Base-by-base conservation (phyloP, 2,888 invertebrate genomes). In the Ptycholaimellus sp. region DNA sequence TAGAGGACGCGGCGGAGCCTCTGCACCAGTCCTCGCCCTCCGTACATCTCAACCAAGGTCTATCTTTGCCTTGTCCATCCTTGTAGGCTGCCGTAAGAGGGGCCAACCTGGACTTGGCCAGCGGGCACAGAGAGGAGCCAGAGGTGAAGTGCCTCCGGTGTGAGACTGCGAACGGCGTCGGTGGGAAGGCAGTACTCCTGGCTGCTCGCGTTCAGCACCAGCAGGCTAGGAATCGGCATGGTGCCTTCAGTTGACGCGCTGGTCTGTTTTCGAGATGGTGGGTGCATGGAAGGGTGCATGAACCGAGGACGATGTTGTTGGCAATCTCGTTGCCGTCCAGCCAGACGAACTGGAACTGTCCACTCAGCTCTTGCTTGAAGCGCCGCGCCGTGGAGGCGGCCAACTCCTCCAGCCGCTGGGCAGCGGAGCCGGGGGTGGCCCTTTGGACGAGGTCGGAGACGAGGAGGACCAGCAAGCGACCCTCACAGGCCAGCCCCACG, bases 321-420 rank as follows among this genome's bases (percentile, higher is more conserved):
- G 81, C 82, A 44, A 90, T 66, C 37, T 82, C 80, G 3, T 78
- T 74, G 45, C 72, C 76, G 1, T 78, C 81, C 59, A 82, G 72
- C 87, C 87, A 93, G 28, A 85, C 83, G 65, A 93, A 93, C 62
- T 90, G 87, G 57, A 79, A 81, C 47, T 69, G 62, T 38, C 68
- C 68, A 13, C 16, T 18, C 35, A 35, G 27, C 35, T 36, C 27
- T 27, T 25, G 13, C 2, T 11, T 18, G 23, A 11, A 11, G 6
- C 16, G n/a, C 9, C 16, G 7, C 7, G 16, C 14, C 30, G 16
- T 30, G 7, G 16, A 11, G 9, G 6, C 7, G 6, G 14, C n/a
- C 30, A 9, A n/a, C 16, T 11, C 14, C n/a, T 11, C 17, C 7
- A 17, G 14, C 9, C 17, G 6, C 14, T 7, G 13, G 14, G 18